A percentile compares a stretch with the other conserved stretches of the same genome.
These are phyloP conservation scores for Achlya flavicornis DNA, from an alignment of 2,888 invertebrate genomes.

Conservation along the genomic window DNA sequence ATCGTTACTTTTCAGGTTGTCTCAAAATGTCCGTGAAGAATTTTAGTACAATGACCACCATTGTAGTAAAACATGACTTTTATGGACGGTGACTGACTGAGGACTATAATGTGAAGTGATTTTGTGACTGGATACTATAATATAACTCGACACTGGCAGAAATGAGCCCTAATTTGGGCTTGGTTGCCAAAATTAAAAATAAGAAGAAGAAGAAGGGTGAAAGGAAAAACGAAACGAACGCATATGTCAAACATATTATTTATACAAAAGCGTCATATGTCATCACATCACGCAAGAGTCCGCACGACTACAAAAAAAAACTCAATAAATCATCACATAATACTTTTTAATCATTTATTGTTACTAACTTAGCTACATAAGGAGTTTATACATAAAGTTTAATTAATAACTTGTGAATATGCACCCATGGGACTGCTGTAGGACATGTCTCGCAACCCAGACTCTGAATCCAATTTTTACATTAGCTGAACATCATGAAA, in stretches of 20 bases:
- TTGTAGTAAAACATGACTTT: too few species aligned
- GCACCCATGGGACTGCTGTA: conserved; percentile 61
- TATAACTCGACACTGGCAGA: too few species aligned
- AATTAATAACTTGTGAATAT: conserved; percentile 27
- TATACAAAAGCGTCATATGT: not conserved
- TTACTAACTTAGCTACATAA: not conserved
- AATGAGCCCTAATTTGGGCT: too few species aligned
- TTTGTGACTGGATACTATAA: too few species aligned
- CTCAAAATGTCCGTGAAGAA: too few species aligned
- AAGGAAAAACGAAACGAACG: not conserved
- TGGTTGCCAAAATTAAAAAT: too few species aligned
- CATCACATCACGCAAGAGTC: too few species aligned
- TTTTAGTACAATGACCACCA: too few species aligned
- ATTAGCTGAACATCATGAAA: conserved; percentile 50
- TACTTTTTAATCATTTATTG: not conserved
- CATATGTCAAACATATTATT: not conserved
- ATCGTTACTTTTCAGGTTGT: too few species aligned
- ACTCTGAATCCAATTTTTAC: conserved; percentile 60
- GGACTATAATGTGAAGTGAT: too few species aligned
- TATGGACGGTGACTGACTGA: too few species aligned
- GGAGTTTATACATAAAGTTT: not conserved
- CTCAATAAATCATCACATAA: not conserved
- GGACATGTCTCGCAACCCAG: conserved; percentile 56
- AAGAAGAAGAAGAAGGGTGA: too few species aligned
- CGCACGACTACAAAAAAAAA: not conserved